A percentile compares a stretch with the other conserved stretches of the same genome.
phyloP scores from a whole-genome alignment of 2,797 vertebrate genomes.

The Erethizon dorsatum region DNA sequence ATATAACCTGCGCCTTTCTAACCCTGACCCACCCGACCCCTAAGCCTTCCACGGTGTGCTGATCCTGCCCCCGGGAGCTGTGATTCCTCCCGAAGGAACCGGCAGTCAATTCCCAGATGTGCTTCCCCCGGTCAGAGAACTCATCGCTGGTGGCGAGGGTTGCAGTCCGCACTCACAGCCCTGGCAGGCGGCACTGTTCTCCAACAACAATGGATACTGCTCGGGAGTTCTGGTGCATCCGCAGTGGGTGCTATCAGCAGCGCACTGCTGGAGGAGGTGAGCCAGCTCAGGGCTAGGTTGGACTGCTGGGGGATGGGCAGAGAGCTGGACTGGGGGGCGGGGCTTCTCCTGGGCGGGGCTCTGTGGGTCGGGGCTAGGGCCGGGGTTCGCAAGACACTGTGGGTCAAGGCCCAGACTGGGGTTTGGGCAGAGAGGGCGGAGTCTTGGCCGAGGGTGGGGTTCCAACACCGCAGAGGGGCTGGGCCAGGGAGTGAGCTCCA shows the following conservation, averaged over 20 bases:
- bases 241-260: slow-evolving; percentile 73
- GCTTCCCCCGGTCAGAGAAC: not conserved
- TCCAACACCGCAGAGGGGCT: not conserved
- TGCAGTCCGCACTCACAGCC: not conserved
- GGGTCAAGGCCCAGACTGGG: not conserved
- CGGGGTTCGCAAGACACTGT: too few relatives aligned
- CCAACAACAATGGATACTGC: slow-evolving; percentile 74
- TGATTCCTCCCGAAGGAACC: not conserved
- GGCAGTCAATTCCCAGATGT: not conserved
- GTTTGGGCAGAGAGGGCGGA: too few relatives aligned
- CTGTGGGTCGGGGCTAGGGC: not conserved
- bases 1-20: not conserved
- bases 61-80: not conserved
- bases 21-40: too few relatives aligned
- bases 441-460: not conserved
- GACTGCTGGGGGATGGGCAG: not conserved
- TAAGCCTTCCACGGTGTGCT: not conserved
- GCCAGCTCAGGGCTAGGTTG: not conserved
- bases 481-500: not conserved
- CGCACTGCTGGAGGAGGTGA: slow-evolving; percentile 71
- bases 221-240: slow-evolving; percentile 69
- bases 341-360: not conserved
- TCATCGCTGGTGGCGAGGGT: not conserved
- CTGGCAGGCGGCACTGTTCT: not conserved
- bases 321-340: not conserved